phyloP scores from a whole-genome alignment of 2,797 vertebrate genomes.

The Pipistrellus kuhlii region DNA sequence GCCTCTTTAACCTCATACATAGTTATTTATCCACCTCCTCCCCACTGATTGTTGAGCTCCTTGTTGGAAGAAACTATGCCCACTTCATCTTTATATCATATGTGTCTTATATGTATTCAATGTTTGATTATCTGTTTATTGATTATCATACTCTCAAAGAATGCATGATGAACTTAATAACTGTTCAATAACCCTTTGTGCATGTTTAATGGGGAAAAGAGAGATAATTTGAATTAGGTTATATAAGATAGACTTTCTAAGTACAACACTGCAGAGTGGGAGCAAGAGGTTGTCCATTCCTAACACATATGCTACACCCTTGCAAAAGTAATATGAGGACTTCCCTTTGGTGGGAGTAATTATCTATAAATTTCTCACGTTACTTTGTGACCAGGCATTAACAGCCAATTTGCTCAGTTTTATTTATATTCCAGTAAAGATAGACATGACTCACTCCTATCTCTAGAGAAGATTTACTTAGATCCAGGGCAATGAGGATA shows the following conservation, averaged over 20 bases:
- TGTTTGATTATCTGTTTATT: neutral
- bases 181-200: neutral
- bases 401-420: neutral
- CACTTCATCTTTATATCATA: neutral
- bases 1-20: neutral
- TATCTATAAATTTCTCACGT: neutral
- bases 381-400: neutral
- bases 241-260: neutral
- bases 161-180: neutral
- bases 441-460: neutral
- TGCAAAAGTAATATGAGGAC: neutral
- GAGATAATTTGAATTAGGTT: neutral
- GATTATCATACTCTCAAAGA: neutral
- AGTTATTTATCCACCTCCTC: neutral
- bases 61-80: neutral
- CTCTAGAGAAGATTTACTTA: neutral
- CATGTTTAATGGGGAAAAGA: neutral
- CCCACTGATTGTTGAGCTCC: neutral
- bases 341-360: neutral
- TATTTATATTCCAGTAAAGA: conserved; percentile 40
- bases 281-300: neutral
- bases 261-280: neutral
- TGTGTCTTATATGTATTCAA: neutral
- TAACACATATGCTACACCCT: neutral
- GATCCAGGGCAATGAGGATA: neutral